phyloP scores from a whole-genome alignment of 2,113 vertebrate species.

The Micromys minutus region DNA sequence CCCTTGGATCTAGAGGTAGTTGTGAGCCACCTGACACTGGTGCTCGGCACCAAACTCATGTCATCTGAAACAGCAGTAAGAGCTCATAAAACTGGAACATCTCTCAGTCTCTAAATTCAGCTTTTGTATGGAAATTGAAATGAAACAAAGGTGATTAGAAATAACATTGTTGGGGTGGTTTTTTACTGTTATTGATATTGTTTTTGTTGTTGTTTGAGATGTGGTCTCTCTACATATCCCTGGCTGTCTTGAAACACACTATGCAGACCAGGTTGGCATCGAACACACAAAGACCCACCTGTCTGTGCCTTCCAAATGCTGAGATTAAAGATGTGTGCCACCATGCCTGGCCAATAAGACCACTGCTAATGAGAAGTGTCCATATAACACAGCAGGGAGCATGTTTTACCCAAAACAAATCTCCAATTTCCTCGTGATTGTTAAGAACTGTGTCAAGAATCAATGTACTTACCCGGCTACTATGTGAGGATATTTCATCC shows the following conservation, averaged over 20 bases:
- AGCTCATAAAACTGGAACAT: background rate
- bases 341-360: background rate
- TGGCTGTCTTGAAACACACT: background rate
- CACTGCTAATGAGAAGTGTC: background rate
- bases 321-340: background rate
- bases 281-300: background rate
- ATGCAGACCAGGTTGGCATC: background rate
- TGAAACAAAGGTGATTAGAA: conserved; percentile 42
- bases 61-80: background rate
- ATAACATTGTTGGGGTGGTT: background rate
- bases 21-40: background rate
- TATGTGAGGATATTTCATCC: conserved; percentile 97
- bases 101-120: background rate
- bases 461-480: conserved; percentile 92
- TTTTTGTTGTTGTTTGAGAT: background rate
- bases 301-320: background rate
- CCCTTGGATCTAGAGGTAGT: background rate
- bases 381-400: background rate
- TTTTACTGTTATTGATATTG: background rate
- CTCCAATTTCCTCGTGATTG: background rate
- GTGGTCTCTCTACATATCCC: background rate
- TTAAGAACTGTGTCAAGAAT: background rate
- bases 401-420: conserved; percentile 16
- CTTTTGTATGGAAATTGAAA: conserved; percentile 36
- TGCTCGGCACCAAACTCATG: background rate